Conservation (phyloP, 2,888 invertebrate genomes). For the Stenotaenia linearis region DNA sequence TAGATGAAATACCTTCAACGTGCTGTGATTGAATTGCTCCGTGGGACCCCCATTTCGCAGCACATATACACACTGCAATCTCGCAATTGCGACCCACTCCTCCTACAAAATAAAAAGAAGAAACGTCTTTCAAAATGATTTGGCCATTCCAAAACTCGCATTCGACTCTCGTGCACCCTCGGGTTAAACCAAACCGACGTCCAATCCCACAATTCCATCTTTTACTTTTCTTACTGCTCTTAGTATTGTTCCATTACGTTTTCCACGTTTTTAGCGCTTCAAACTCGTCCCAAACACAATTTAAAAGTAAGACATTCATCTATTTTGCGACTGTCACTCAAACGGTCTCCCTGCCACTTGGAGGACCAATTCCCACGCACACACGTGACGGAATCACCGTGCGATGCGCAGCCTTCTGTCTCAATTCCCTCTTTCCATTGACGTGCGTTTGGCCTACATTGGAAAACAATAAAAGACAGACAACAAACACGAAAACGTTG, state of each 20-base stretch:
- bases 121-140: not conserved
- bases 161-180: not conserved
- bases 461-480: not conserved
- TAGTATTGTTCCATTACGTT: no score
- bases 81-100: not conserved
- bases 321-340: not conserved
- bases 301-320: not conserved
- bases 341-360: not conserved
- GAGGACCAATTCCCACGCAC: not conserved
- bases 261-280: no score
- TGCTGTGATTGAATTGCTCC: not conserved
- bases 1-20: not conserved
- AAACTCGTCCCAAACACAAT: not conserved
- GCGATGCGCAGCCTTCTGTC: not conserved
- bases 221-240: no score
- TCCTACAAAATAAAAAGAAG: not conserved
- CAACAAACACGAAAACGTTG: not conserved
- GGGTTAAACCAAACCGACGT: not conserved
- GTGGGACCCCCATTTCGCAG: not conserved
- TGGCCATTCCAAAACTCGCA: not conserved
- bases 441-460: not conserved
- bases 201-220: not conserved
- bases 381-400: not conserved
- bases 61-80: not conserved
- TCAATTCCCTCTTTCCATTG: not conserved